Evolutionary conservation across 2,113 vertebrate species (phyloP), one percentile per base, ranked within the genome.

Genomic region (Zapornia atra): DNA sequence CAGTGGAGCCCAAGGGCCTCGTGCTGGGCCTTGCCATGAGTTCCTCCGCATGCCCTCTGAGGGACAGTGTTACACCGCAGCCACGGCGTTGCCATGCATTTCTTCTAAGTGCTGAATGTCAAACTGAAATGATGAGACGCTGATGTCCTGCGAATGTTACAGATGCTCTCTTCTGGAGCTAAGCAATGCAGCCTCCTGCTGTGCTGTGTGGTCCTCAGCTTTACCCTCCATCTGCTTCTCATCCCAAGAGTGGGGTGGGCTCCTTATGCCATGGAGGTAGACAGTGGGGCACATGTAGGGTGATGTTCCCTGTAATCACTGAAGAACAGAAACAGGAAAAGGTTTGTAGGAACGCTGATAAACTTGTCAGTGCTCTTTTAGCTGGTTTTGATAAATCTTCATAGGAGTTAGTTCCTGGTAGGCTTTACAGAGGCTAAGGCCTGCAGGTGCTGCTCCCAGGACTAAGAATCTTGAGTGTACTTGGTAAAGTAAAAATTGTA

Each of bases 1-100:
- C 12, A 44, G 5, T 4, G 34, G n/a, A 64, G 15, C 36, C 48
- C 14, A 0, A 4, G 14, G 15, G 50, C 54, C 29, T 22, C 2
- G 3, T 26, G 29, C 24, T 25, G 73, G 6, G 21, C 9, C 63
- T 33, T 36, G 33, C 50, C 5, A 0, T 14, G 18, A 13, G 3
- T 28, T 44, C 19, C 28, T 31, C n/a, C 12, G 0, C 1, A 2
- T 26, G 65, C 20, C 53, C 7, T 2, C 1, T 3, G 40, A 28
- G 24, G 10, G 19, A 7, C 19, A 12, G 0, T 2, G 1, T 34
- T 4, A 5, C 28, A 3, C 6, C 24, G 2, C 36, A 15, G 0
- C 54, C 14, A 1, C 61, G 15, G 50, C 25, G 0, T 6, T 29
- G 38, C 57, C 10, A 0, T 11, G 11, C 12, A 1, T 46, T 46